Percentiles rank a stretch among this genome's conserved stretches.
Conservation (phyloP, 2,797 vertebrate genomes). For the Sebastiscus albofasciatus region DNA sequence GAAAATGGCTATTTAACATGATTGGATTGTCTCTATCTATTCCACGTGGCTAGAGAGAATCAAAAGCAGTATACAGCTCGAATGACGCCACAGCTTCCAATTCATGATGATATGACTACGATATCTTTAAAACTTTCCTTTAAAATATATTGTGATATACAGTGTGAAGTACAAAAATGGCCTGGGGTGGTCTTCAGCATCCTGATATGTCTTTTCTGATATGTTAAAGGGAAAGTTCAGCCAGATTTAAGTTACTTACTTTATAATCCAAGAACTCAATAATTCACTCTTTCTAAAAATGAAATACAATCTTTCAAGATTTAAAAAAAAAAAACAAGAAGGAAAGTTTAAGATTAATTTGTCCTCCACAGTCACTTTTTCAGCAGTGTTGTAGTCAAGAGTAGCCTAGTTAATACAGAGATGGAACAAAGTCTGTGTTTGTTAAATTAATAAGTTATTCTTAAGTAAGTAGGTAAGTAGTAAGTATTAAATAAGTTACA, state of each 20-base stretch:
- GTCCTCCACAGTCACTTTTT: slow-evolving; percentile 11
- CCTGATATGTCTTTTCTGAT: slow-evolving; percentile 72
- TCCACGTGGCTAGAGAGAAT: slow-evolving; percentile 59
- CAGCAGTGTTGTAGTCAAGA: slow-evolving; percentile 53
- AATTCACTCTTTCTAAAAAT: neutral
- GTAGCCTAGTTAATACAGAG: neutral
- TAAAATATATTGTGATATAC: slow-evolving; percentile 58
- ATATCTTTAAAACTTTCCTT: slow-evolving; percentile 47
- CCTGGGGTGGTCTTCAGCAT: slow-evolving; percentile 53
- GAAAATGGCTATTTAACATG: slow-evolving; percentile 75
- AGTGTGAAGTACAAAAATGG: slow-evolving; percentile 66
- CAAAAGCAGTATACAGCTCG: slow-evolving; percentile 74
- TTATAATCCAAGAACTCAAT: slow-evolving; percentile 16
- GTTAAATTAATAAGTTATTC: neutral
- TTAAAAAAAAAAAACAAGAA: neutral
- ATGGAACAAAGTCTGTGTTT: neutral
- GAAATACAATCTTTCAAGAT: neutral
- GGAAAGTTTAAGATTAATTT: slow-evolving; percentile 5
- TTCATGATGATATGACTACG: slow-evolving; percentile 41
- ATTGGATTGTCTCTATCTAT: slow-evolving; percentile 72
- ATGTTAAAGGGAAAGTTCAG: slow-evolving; percentile 69
- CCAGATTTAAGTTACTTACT: slow-evolving; percentile 43
- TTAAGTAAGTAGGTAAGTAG: neutral
- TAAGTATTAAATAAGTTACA: neutral
- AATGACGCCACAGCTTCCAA: slow-evolving; percentile 46